phyloP scores from a whole-genome alignment of 1,140 invertebrate species.

The Eriocheir sinensis region DNA sequence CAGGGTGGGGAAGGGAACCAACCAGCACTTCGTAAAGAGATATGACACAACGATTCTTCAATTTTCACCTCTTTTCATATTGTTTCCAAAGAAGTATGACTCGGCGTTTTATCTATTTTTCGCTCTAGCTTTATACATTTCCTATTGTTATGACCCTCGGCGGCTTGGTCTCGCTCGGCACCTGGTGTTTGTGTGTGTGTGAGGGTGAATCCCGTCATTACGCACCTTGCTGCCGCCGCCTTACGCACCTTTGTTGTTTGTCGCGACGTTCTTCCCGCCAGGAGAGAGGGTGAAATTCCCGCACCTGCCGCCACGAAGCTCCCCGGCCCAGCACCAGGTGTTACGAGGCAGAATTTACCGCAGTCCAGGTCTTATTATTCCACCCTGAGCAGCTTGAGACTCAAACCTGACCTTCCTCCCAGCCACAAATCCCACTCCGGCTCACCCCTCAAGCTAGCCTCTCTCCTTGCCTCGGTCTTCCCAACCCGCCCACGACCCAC shows the following conservation, averaged over 20 bases:
- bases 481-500: too few species aligned
- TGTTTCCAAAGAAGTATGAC: too few species aligned
- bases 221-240: background rate
- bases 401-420: slow-evolving; percentile 13
- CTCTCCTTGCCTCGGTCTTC: too few species aligned
- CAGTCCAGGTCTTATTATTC: slow-evolving; percentile 5
- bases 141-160: too few species aligned
- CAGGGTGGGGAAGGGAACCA: too few species aligned
- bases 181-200: background rate
- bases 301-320: background rate
- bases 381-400: slow-evolving; percentile 19
- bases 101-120: too few species aligned
- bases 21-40: too few species aligned
- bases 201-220: background rate
- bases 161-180: too few species aligned
- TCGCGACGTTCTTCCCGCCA: background rate
- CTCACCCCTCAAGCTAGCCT: background rate
- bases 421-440: background rate
- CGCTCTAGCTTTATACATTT: too few species aligned
- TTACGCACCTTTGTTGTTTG: slow-evolving; percentile 2
- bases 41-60: too few species aligned
- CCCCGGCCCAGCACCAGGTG: background rate
- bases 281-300: background rate
- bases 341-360: slow-evolving; percentile 24
- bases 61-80: too few species aligned